A percentile compares a stretch with the other conserved stretches of the same genome.
These are phyloP conservation scores for Hexactinellida sp. DNA, from an alignment of 37 sponge, comb jelly and placozoan species.

Conservation along the genomic window DNA sequence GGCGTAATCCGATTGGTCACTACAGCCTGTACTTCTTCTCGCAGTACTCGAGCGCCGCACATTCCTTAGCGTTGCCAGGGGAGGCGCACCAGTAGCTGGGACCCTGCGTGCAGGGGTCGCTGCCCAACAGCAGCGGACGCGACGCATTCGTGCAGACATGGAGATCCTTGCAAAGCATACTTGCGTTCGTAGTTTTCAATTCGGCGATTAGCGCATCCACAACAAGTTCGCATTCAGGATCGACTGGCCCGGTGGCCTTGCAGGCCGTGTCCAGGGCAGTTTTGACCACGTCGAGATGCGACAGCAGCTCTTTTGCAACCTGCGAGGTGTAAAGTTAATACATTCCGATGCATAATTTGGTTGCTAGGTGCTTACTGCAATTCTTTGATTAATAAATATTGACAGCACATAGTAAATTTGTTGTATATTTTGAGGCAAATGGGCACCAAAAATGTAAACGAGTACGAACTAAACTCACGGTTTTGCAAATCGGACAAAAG, in stretches of 20 bases:
- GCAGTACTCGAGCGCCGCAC: neutral
- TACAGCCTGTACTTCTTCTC: neutral
- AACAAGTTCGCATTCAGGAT: neutral
- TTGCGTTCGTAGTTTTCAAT: neutral
- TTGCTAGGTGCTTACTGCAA: no score
- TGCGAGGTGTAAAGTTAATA: neutral
- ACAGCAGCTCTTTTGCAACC: neutral
- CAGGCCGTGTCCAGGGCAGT: neutral
- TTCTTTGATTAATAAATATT: no score
- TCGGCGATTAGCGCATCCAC: neutral
- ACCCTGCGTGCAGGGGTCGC: slow-evolving; percentile 19
- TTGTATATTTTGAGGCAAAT: no score
- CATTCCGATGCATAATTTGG: no score
- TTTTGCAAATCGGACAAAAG: neutral
- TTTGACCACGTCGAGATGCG: neutral
- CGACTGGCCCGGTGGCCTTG: neutral
- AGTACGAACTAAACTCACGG: no score
- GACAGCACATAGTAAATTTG: no score
- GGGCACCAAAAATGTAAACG: no score
- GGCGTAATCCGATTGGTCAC: neutral
- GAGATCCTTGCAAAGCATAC: neutral
- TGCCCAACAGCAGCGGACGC: neutral
- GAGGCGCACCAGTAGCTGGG: slow-evolving; percentile 27
- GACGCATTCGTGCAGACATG: neutral
- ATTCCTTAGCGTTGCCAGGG: slow-evolving; percentile 23